Conservation (phyloP, 1,140 invertebrate species). For the Lepidurus couesii region DNA sequence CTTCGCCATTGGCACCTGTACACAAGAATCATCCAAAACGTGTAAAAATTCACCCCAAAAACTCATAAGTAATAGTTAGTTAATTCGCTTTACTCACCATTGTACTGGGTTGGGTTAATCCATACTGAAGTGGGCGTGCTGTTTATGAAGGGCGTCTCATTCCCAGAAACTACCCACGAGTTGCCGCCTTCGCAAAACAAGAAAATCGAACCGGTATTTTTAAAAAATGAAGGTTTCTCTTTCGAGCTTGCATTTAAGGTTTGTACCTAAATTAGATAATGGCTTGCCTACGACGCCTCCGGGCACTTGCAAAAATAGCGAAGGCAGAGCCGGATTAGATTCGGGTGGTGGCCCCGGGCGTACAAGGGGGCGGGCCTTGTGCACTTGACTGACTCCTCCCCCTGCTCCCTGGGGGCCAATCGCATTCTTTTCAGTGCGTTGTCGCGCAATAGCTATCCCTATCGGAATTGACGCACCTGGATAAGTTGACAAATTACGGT, state of each 20-base stretch:
- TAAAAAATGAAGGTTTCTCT: not conserved
- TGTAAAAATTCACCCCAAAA: not conserved
- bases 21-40: not conserved
- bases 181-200: not conserved
- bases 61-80: too few species aligned
- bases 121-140: not conserved
- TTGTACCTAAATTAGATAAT: slow-evolving; percentile 8
- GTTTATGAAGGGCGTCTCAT: slow-evolving; percentile 9
- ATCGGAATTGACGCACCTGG: slow-evolving; percentile 56
- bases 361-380: not conserved
- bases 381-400: slow-evolving; percentile 41
- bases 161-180: slow-evolving; percentile 8
- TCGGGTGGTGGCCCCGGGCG: not conserved
- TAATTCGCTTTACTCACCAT: not conserved
- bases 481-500: not conserved
- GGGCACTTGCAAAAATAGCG: slow-evolving; percentile 18
- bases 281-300: slow-evolving; percentile 20
- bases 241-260: not conserved
- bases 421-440: slow-evolving; percentile 51
- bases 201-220: not conserved
- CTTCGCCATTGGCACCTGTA: not conserved
- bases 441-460: slow-evolving; percentile 76
- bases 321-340: not conserved
- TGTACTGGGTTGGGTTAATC: slow-evolving; percentile 13
- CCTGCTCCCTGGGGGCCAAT: slow-evolving; percentile 47